Evolutionary conservation across 2,113 vertebrate genomes (phyloP).

Genomic region (Chlorodrepanis virens): DNA sequence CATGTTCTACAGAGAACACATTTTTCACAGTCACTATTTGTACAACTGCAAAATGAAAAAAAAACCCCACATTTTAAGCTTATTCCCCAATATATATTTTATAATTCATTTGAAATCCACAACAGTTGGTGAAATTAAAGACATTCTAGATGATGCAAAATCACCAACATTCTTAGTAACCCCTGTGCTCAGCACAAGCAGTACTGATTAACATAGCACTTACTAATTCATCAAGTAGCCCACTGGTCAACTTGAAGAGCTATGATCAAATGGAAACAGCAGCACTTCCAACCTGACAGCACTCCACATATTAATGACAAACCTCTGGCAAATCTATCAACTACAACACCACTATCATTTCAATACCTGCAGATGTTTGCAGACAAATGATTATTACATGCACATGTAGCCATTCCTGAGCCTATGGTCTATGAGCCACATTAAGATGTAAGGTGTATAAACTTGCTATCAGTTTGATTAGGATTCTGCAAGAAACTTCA

Average conservation of each 20-base stretch:
- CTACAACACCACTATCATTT: not conserved
- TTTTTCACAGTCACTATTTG: not conserved
- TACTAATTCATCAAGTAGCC: not conserved
- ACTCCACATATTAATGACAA: not conserved
- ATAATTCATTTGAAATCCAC: not conserved
- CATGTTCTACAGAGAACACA: not conserved
- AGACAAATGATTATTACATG: not conserved
- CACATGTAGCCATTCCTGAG: rapidly evolving
- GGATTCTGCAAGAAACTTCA: not conserved
- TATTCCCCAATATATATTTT: not conserved
- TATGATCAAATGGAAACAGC: not conserved
- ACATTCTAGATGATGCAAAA: not conserved
- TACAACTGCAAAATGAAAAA: not conserved
- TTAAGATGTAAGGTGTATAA: not conserved
- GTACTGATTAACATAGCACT: not conserved
- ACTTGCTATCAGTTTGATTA: not conserved
- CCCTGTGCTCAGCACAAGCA: not conserved
- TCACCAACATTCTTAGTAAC: not conserved
- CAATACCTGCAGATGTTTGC: not conserved
- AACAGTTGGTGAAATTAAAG: not conserved
- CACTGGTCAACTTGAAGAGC: not conserved
- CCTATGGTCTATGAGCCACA: not conserved
- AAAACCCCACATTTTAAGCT: not conserved
- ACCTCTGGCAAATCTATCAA: not conserved
- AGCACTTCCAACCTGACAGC: not conserved